Conservation (phyloP, 2,888 invertebrate genomes). For the Folsomia manolachei region DNA sequence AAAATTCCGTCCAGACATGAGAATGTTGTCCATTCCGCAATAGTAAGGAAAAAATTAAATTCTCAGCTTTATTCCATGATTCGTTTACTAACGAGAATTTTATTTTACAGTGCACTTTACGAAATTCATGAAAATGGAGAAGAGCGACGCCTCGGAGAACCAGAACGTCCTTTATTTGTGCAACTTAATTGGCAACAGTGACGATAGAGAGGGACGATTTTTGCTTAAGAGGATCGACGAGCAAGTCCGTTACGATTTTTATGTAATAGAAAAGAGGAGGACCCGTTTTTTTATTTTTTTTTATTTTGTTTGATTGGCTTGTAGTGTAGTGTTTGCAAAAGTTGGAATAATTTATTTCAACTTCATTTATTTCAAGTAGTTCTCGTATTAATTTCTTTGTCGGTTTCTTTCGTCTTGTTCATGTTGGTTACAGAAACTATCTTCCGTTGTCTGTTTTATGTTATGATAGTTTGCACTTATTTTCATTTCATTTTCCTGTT, state of each 20-base stretch:
- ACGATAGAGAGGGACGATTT: conserved; percentile 96
- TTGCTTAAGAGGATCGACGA: conserved; percentile 84
- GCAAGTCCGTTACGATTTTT: conserved; percentile 60
- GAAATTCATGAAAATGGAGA: conserved; percentile 74
- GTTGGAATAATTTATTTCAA: too few relatives aligned
- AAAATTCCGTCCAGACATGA: conserved; percentile 99
- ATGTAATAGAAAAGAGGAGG: conserved; percentile 32
- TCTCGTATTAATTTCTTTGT: not conserved
- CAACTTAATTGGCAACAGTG: conserved; percentile 99
- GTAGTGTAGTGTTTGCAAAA: not conserved
- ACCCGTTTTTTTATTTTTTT: conserved; percentile 7
- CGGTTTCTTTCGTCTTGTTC: not conserved
- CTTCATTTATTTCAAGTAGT: not conserved
- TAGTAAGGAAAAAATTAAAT: too few relatives aligned
- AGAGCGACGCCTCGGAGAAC: conserved; percentile 82
- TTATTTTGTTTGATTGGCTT: conserved; percentile 9
- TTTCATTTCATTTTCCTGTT: not conserved
- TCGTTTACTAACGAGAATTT: too few relatives aligned
- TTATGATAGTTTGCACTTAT: too few relatives aligned
- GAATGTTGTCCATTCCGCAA: conserved; percentile 75
- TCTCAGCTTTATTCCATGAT: too few relatives aligned
- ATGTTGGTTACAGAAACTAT: not conserved
- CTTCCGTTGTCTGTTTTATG: not conserved
- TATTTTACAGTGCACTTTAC: conserved; percentile 65
- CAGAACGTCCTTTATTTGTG: conserved; percentile 92